Evolutionary conservation across 2,888 invertebrate genomes (phyloP), one percentile per base, ranked within the genome.

Genomic region (Oscheius onirici): DNA sequence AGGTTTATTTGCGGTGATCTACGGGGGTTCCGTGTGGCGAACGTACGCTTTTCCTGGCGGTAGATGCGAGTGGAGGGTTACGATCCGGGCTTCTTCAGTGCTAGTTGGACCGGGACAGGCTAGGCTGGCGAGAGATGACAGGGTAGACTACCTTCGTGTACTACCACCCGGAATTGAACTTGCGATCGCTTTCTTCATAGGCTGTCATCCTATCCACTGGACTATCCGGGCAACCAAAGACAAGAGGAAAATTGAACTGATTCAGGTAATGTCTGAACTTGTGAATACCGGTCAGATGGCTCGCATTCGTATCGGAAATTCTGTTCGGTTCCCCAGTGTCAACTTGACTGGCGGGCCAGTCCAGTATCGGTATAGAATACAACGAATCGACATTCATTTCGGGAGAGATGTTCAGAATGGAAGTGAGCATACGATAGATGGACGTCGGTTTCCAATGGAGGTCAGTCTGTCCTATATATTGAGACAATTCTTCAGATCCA

Each of bases 391-490:
- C 67, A 76, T 83, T 60, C 95, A 95, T 89, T 95, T 94, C 88
- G 95, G 95, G 70, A 93, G 93, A 78, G 92, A 92, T 87, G 94
- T 95, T 89, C 92, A 93, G 83, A 83, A 81, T 51, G 97, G 97
- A 28, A 97, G 96, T 28, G 97, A 97, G 88, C 97, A 97, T 89
- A 94, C 93, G 73, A 94, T 97, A 88, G 95, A 94, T 87, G 95
- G 95, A 79, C 93, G 94, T 88, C 92, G 94, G 71, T 97, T 97
- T 90, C 97, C 97, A 15, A 95, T 95, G 75, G 97, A 97, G 93
- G 97, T 97, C n/a, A 8, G 41, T n/a, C 44, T 15, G 22, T 26
- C 6, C 3, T 17, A n/a, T 15, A 5, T 20, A 54, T 17, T 61
- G 10, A 15, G 1, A 22, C 17, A 65, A 60, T 8, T 17, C 15